Percentiles rank a stretch among this genome's conserved stretches.
Conservation (phyloP, 2,888 invertebrate genomes). For the Dicyrtoma fusca region DNA sequence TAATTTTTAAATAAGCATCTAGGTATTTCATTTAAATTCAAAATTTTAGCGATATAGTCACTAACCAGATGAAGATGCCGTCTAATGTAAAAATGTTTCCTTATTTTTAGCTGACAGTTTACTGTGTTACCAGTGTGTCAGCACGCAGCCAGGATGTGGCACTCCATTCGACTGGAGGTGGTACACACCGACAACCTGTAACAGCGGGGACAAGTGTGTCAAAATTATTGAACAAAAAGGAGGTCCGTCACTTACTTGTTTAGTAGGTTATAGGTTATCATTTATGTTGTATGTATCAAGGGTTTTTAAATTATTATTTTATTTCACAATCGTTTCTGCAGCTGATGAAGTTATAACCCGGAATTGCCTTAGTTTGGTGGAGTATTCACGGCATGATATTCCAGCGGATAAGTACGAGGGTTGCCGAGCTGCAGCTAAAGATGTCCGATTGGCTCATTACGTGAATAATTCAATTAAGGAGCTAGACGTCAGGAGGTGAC, state of each 20-base stretch:
- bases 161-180: conserved; percentile 80
- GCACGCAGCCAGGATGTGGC: conserved; percentile 86
- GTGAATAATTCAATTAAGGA: conserved; percentile 85
- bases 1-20: not conserved
- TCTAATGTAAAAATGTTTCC: not conserved
- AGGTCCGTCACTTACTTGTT: conserved; percentile 64
- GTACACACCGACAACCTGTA: conserved; percentile 78
- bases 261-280: not conserved
- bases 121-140: conserved; percentile 88
- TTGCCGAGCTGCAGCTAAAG: conserved; percentile 77
- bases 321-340: too few species aligned
- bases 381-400: conserved; percentile 78
- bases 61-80: not conserved
- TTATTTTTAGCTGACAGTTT: conserved; percentile 58
- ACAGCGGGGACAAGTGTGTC: conserved; percentile 81
- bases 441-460: conserved; percentile 79
- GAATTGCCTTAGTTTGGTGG: conserved; percentile 80
- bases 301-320: conserved; percentile 17
- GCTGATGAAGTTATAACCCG: conserved; percentile 79
- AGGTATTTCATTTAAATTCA: not conserved
- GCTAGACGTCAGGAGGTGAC: conserved; percentile 79
- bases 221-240: conserved; percentile 85
- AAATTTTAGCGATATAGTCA: not conserved
- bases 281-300: conserved; percentile 19
- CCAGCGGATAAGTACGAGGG: conserved; percentile 92